phyloP scores from a whole-genome alignment of 1,140 invertebrate genomes.

The Augochlora pura region DNA sequence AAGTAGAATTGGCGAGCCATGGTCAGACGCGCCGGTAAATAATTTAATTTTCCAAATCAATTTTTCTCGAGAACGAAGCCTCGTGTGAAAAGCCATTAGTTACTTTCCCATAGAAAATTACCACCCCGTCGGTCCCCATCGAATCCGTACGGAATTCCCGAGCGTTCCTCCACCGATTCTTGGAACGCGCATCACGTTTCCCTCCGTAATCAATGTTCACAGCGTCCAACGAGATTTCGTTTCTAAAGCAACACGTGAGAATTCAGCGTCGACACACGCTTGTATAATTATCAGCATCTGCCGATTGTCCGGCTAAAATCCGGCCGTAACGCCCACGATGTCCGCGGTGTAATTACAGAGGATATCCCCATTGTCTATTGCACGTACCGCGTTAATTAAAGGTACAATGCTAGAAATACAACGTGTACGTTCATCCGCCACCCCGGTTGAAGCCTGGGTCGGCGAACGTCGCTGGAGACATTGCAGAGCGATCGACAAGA shows the following conservation, averaged over 20 bases:
- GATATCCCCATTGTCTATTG: background rate
- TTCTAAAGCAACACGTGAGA: conserved; percentile 40
- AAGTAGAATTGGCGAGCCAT: no score
- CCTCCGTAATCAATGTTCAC: background rate
- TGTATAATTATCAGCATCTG: conserved; percentile 1
- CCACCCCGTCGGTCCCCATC: no score
- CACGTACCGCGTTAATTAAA: background rate
- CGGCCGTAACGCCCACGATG: background rate
- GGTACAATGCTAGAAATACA: background rate
- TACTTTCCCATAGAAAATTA: no score
- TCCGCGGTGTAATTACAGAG: conserved; percentile 2
- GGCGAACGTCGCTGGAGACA: no score
- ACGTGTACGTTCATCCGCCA: background rate
- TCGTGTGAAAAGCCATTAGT: no score
- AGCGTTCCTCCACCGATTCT: background rate
- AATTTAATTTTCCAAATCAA: no score
- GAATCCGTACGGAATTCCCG: background rate
- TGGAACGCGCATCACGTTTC: conserved; percentile 14
- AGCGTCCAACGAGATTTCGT: background rate
- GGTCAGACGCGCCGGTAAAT: no score
- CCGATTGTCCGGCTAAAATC: background rate
- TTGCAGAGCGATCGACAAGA: no score
- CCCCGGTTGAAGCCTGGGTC: background rate
- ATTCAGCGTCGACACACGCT: background rate
- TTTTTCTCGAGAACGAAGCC: no score